Evolutionary conservation across 92 coral and sea anemone species (phyloP), one percentile per base, ranked within the genome.

Genomic region (Heteractis magnifica): DNA sequence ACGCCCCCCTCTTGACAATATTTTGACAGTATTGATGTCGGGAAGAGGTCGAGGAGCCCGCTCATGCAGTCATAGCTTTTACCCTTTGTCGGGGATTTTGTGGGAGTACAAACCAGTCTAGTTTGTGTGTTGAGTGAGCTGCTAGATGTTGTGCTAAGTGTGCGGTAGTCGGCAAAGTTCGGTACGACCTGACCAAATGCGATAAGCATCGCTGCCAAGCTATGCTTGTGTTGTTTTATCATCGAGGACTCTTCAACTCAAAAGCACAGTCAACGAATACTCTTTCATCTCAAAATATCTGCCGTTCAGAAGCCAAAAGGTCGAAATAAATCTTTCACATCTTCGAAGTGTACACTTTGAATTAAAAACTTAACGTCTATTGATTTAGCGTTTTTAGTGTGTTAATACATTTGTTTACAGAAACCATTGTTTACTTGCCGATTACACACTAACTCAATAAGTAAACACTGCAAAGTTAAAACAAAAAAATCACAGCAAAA

Each of bases 1-100:
- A 93, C 98, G 98, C 98, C 98, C 95, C 91, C 95, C 88, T 87
- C 93, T 91, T 92, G 91, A 79, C 72, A 62, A 83, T 83, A 86
- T 85, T 88, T 87, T 93, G 95, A 93, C 98, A 92, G 79, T 41
- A 60, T 72, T 79, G 86, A 85, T 85, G 90, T 87, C 90, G 90
- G 86, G 84, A 84, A 60, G 4, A 21, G 78, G 77, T 71, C 68
- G 77, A 85, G 23, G n/a, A 41, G 11, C 65, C 34, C 81, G 49
- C 79, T 59, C 13, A 68, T 44, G 82, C 64, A 52, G 62, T 71
- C 65, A 59, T 13, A 41, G 48, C 65, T 19, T 41, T 71, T 51
- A 6, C 52, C 81, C 65, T 75, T 75, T 75, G 87, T 84, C 49
- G 82, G 23, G 75, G 52, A 18, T 52, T 34, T 75, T 50, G 15